Base-by-base conservation (phyloP, 2,888 invertebrate genomes). In the Amphiduros pacificus region DNA sequence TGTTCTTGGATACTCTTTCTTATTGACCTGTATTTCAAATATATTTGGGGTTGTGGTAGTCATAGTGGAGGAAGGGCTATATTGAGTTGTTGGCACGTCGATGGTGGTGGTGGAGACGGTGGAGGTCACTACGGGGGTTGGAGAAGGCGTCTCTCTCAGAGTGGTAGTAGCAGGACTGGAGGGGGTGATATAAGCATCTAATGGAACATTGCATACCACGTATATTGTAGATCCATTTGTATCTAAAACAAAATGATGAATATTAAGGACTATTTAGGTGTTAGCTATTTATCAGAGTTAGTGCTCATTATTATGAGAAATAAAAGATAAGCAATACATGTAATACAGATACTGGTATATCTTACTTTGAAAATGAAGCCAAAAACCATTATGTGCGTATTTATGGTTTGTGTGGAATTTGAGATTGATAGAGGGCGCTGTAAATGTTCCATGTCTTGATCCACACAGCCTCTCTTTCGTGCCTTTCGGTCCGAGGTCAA, bases 161-260 rank as follows among this genome's bases (percentile, higher is more conserved):
- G n/a, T n/a, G n/a, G n/a, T n/a, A n/a, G n/a, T n/a, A n/a, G n/a
- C n/a, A n/a, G n/a, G n/a, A n/a, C n/a, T n/a, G n/a, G n/a, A n/a
- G n/a, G n/a, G n/a, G n/a, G n/a, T n/a, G n/a, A n/a, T 48, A 2
- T 50, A 44, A 11, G 40, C 14, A n/a, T 58, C 36, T 6, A 51
- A 31, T 4, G 58, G 58, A 31, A 58, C 58, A 26, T 58, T 58
- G 51, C 58, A 58, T 24, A 51, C 58, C 31, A 58, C 31, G 9
- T 32, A 32, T 2, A 58, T 28, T 6, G 20, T 11, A 17, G 26
- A 24, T 11, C n/a, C 51, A n/a, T 58, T 58, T 24, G 28, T 48
- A 22, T 51, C 58, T 58, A 36, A 3, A 31, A 51, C 49, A 49
- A 20, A 54, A 54, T 2, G 28, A 11, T 36, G 11, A 11, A 36